These are phyloP conservation scores for Melinopterus prodromus DNA, from an alignment of 2,888 invertebrate species.

Conservation along the genomic window DNA sequence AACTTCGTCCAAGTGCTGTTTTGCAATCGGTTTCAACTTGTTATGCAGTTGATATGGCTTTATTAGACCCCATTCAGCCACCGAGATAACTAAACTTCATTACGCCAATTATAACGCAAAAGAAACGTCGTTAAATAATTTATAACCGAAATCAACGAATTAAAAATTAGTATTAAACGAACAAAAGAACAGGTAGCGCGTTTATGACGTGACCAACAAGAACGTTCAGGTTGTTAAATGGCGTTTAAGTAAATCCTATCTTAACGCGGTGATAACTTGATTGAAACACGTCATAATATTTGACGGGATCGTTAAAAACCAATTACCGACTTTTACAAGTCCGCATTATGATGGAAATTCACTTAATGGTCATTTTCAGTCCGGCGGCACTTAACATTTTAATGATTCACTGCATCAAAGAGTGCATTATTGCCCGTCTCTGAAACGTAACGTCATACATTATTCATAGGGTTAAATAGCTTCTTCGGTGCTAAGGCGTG, in stretches of 20 bases:
- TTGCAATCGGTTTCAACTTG: not conserved
- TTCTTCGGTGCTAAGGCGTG: not conserved
- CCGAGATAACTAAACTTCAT: not conserved
- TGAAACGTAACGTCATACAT: not conserved
- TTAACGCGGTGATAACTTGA: not conserved
- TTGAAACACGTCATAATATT: not conserved
- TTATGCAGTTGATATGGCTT: not conserved
- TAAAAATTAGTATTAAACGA: too few species aligned
- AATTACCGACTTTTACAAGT: not conserved
- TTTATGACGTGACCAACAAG: too few species aligned
- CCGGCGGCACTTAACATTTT: not conserved
- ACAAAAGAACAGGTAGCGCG: too few species aligned
- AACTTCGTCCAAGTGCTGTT: not conserved
- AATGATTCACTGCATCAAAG: not conserved
- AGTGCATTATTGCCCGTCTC: not conserved
- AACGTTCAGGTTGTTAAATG: not conserved
- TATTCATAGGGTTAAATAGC: not conserved
- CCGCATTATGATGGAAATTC: not conserved
- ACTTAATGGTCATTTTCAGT: not conserved
- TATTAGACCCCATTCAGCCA: not conserved
- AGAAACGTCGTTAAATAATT: not conserved
- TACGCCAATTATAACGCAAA: not conserved
- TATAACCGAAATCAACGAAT: too few species aligned
- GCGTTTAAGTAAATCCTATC: not conserved
- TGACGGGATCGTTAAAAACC: conserved; percentile 4